Conservation (phyloP, 2,888 invertebrate genomes). For the Meiosimyza decipiens region DNA sequence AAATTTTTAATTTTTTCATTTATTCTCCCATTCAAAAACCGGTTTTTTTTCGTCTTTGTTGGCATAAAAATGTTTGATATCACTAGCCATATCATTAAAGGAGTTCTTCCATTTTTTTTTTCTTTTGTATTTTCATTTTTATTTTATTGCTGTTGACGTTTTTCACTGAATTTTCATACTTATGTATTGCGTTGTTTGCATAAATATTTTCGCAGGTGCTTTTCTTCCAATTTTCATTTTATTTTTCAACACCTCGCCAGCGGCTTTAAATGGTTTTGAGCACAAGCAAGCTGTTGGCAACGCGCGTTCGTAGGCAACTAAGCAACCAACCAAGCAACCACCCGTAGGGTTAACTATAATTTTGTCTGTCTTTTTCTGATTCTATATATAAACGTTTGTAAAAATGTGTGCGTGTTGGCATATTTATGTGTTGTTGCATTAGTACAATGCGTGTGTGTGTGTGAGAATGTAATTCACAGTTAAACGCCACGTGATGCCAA, state of each 20-base stretch:
- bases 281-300: neutral
- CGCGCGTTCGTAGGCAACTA: too few relatives aligned
- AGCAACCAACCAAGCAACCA: neutral
- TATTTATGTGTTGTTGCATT: neutral
- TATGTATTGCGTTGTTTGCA: conserved; percentile 3
- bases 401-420: neutral
- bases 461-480: conserved; percentile 18
- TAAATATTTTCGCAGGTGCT: conserved; percentile 23
- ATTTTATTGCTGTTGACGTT: neutral
- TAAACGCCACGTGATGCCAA: conserved; percentile 29
- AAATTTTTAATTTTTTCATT: too few relatives aligned
- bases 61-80: too few relatives aligned
- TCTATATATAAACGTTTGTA: neutral
- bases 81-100: too few relatives aligned
- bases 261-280: neutral
- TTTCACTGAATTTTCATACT: neutral
- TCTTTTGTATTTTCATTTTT: neutral
- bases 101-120: too few relatives aligned
- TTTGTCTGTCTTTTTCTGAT: neutral
- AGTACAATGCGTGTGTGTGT: conserved; percentile 1
- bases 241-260: neutral
- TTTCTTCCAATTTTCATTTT: neutral
- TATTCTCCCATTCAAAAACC: too few relatives aligned
- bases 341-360: neutral
- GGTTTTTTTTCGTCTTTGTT: too few relatives aligned